Conservation (phyloP, 2,113 vertebrate genomes). For the Piaya cayana region DNA sequence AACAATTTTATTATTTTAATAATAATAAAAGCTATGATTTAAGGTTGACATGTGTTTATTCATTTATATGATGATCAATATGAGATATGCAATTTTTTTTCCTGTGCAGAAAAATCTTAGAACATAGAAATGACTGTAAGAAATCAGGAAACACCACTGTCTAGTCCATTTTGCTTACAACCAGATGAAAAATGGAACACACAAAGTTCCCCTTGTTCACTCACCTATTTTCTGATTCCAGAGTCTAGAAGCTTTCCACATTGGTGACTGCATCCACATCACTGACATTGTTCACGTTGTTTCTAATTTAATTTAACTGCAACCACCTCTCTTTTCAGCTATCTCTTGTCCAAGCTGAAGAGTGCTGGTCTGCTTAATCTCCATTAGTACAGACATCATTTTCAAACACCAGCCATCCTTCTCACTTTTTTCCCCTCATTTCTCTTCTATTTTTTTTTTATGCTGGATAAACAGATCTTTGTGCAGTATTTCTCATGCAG, state of each 20-base stretch:
- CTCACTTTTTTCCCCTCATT: not conserved
- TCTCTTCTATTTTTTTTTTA: not conserved
- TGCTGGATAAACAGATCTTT: not conserved
- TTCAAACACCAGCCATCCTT: constrained; percentile 1
- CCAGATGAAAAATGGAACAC: not conserved
- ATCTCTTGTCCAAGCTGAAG: not conserved
- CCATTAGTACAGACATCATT: constrained; percentile 9
- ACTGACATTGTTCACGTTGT: not conserved
- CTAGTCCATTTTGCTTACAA: not conserved
- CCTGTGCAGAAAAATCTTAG: not conserved
- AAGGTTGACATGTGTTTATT: not conserved
- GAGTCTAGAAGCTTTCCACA: constrained; percentile 16
- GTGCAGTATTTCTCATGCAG: not conserved
- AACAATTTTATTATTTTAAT: not conserved
- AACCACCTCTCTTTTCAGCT: constrained; percentile 11
- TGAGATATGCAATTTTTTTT: not conserved
- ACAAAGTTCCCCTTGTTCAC: not conserved
- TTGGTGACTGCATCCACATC: not conserved
- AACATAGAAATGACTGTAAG: not conserved
- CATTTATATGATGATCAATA: not conserved
- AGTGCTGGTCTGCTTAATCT: constrained; percentile 9
- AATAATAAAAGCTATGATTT: not conserved
- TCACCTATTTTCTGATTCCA: constrained; percentile 2
- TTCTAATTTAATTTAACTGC: constrained; percentile 49
- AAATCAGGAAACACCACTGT: not conserved